These are phyloP conservation scores for Phrynosoma platyrhinos DNA, from an alignment of 2,113 vertebrate species.

Conservation along the genomic window DNA sequence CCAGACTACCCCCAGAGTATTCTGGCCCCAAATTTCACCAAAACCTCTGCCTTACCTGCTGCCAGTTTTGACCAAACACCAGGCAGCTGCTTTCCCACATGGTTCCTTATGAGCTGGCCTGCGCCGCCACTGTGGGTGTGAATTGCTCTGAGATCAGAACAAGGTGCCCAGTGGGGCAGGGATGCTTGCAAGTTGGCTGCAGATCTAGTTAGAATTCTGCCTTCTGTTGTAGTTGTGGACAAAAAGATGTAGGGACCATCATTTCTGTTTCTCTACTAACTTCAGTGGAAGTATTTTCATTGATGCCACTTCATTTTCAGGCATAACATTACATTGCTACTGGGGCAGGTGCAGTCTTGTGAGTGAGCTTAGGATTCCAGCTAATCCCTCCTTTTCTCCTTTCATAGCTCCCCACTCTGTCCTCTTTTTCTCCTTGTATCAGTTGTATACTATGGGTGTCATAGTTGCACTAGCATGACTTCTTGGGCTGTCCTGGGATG, in stretches of 20 bases:
- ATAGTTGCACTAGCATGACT: neutral
- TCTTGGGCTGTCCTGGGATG: no score
- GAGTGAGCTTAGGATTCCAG: neutral
- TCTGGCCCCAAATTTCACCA: no score
- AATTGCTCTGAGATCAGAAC: no score
- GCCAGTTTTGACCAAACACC: no score
- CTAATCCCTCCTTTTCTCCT: neutral
- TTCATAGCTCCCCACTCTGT: neutral
- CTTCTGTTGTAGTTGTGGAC: neutral
- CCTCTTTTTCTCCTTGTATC: neutral
- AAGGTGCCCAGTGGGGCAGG: no score
- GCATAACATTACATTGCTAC: neutral
- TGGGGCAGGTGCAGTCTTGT: neutral
- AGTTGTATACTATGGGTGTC: neutral
- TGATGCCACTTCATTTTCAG: neutral
- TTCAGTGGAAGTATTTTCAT: neutral
- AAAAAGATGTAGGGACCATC: neutral
- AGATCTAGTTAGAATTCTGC: neutral
- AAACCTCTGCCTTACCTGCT: no score
- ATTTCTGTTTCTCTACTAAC: neutral
- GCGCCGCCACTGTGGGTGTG: no score
- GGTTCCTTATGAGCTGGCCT: no score
- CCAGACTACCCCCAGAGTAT: no score
- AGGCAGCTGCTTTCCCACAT: no score
- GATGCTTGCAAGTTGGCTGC: neutral